phyloP scores from a whole-genome alignment of 2,797 vertebrate species.

The Argyrosomus regius region DNA sequence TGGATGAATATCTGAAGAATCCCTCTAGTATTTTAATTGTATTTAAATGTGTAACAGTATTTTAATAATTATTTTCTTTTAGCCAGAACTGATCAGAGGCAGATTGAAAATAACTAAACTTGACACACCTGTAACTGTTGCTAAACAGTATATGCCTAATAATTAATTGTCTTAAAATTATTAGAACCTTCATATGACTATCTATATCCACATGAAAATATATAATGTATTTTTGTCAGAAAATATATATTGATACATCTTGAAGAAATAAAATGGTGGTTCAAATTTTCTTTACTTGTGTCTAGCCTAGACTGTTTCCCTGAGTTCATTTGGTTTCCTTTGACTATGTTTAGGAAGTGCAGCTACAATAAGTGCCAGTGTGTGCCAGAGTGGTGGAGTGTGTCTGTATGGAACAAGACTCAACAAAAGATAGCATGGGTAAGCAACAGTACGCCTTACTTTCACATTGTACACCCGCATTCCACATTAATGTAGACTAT shows the following conservation, averaged over 20 bases:
- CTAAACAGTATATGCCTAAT: background rate
- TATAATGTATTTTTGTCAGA: background rate
- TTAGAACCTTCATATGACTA: background rate
- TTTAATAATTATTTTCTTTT: background rate
- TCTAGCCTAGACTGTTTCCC: background rate
- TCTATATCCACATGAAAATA: background rate
- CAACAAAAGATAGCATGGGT: background rate
- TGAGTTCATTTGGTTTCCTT: background rate
- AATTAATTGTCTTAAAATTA: background rate
- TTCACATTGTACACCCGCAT: background rate
- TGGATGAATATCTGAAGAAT: background rate
- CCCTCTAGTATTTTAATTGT: background rate
- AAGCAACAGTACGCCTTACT: background rate
- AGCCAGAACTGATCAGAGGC: background rate
- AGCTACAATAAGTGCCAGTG: no score
- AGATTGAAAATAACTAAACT: background rate
- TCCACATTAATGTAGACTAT: background rate
- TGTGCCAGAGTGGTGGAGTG: background rate
- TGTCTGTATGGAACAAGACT: background rate
- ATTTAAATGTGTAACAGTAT: no score
- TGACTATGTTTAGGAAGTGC: background rate
- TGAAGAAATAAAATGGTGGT: background rate
- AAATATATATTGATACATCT: background rate
- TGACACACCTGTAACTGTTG: background rate
- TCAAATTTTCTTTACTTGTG: background rate